Evolutionary conservation across 2,888 invertebrate genomes (phyloP).

Genomic region (Macaria liturata): DNA sequence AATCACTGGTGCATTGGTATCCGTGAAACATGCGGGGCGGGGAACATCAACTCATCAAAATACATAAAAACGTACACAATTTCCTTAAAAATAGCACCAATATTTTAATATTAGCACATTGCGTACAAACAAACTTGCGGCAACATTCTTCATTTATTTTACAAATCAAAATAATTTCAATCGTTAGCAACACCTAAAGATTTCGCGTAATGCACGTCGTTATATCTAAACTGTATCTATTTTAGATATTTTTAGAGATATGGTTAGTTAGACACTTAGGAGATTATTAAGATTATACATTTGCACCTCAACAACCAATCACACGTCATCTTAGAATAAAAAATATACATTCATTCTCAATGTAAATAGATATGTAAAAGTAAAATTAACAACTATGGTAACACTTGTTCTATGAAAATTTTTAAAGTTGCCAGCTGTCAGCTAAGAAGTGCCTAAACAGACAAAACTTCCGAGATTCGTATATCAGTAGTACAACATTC

Average conservation of each 20-base stretch:
- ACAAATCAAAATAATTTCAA: conserved; percentile 49
- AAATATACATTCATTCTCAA: conserved; percentile 67
- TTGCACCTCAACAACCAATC: conserved; percentile 62
- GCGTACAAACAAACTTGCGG: conserved; percentile 50
- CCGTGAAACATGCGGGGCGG: conserved; percentile 36
- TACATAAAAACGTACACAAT: conserved; percentile 56
- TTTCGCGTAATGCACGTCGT: conserved; percentile 33
- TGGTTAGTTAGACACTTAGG: conserved; percentile 57
- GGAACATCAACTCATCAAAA: conserved; percentile 43
- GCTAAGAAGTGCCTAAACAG: conserved; percentile 20
- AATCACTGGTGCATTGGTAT: conserved; percentile 67
- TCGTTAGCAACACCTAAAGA: conserved; percentile 63
- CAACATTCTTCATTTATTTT: conserved; percentile 42
- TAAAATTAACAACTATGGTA: conserved; percentile 78
- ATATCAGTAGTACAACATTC: conserved; percentile 23
- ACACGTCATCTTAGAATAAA: conserved; percentile 65
- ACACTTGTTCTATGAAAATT: conserved; percentile 67
- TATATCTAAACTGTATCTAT: conserved; percentile 30
- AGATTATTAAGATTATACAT: conserved; percentile 53
- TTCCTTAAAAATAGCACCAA: conserved; percentile 75
- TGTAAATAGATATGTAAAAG: conserved; percentile 74
- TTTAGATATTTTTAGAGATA: conserved; percentile 52
- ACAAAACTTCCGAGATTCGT: conserved; percentile 28
- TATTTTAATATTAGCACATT: conserved; percentile 72
- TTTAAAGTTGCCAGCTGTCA: conserved; percentile 18